Conservation (phyloP, 2,113 vertebrate species). For the Rhombomys opimus region DNA sequence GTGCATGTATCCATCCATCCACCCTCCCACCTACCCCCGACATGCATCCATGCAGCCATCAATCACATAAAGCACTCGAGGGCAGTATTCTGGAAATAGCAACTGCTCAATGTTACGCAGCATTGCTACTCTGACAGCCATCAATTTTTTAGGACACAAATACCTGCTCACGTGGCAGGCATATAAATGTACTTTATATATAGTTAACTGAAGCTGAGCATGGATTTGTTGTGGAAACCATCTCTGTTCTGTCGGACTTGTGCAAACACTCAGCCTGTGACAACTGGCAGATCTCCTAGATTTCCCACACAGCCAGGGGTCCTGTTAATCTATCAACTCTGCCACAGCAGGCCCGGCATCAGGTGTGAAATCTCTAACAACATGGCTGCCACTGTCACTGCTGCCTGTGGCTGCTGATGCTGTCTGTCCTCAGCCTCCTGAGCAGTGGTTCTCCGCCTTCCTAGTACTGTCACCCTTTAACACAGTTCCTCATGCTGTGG, state of each 20-base stretch:
- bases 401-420: no score
- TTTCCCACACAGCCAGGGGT: background rate
- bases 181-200: background rate
- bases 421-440: background rate
- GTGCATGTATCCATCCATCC: background rate
- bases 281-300: background rate
- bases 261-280: background rate
- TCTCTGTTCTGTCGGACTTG: background rate
- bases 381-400: background rate
- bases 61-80: background rate
- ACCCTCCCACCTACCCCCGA: background rate
- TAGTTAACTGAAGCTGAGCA: background rate
- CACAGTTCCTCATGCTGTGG: background rate
- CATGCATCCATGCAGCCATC: background rate
- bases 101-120: background rate
- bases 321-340: background rate
- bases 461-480: background rate
- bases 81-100: background rate
- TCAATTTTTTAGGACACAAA: background rate
- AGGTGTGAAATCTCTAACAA: background rate
- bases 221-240: background rate
- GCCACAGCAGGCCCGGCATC: background rate
- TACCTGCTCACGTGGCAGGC: background rate
- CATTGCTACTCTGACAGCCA: background rate
- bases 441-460: background rate